Base-by-base conservation (phyloP, 2,888 invertebrate genomes). In the Pristionchus maxplancki region DNA sequence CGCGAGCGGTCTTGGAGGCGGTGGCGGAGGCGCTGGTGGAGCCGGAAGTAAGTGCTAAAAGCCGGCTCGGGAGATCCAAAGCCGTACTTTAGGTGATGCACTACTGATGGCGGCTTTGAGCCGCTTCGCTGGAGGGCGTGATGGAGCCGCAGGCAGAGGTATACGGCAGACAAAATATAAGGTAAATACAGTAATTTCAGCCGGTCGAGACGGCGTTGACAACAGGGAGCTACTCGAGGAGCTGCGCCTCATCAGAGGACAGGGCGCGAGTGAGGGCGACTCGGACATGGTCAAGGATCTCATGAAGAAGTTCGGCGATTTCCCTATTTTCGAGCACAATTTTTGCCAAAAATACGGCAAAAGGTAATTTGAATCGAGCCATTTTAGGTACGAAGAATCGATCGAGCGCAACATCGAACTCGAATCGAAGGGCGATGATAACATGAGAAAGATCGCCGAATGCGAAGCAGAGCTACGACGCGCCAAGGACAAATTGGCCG, bases 321-420 rank as follows among this genome's bases (percentile, higher is more conserved):
- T 82, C 15, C n/a, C n/a, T n/a, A n/a, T n/a, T n/a, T n/a, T n/a
- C n/a, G n/a, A n/a, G n/a, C n/a, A n/a, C n/a, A n/a, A n/a, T n/a
- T n/a, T n/a, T n/a, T n/a, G n/a, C n/a, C n/a, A n/a, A n/a, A n/a
- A n/a, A 24, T 24, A 13, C 24, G n/a, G 48, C 17, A 28, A 28
- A 28, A 17, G 24, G 20, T 24, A 40, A 44, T 11, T 44, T 11
- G 44, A 44, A 44, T 44, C 44, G 44, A 44, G n/a, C n/a, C n/a
- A n/a, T n/a, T n/a, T n/a, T 31, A 91, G 91, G 67, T 93, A 93
- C 88, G 93, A 94, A 87, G 94, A 94, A 83, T 93, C 94, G 0
- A 94, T 94, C 88, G 94, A 94, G 87, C 89, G 94, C 81, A 94
- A 94, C 90, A 94, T 94, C 84, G 93, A 94, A 67, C 90, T 94